Base-by-base conservation (phyloP, 2,888 invertebrate species). In the Machimus atricapillus region DNA sequence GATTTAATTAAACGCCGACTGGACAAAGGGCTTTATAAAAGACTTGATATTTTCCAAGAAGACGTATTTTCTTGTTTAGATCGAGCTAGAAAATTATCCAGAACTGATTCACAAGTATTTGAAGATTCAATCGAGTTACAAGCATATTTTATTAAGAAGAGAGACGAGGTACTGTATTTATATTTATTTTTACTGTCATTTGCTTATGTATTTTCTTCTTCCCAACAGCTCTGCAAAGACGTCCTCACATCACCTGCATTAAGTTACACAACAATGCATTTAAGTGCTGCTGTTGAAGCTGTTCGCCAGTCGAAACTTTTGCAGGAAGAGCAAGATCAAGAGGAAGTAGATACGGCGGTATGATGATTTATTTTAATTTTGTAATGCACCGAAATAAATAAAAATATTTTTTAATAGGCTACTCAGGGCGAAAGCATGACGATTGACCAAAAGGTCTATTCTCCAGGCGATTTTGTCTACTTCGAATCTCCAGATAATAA, bases 61-160 rank as follows among this genome's bases (percentile, higher is more conserved):
- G 99, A 99, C 91, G 95, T 99, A 91, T 99, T 99, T 91, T 95
- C 96, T 52, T 97, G 99, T 88, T 95, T 99, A 91, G 98, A 98
- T 90, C 93, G 97, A 90, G 98, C 98, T 0, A 95, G 99, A 2
- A 95, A 95, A 88, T 93, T 98, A 0, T 97, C 98, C 0, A 95
- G 98, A 16, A 96, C 97, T 0, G 98, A 99, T 93, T 98, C 99
- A 3, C 97, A 97, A 91, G 95, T 98, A 77, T 99, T 98, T 93
- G 98, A 99, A 91, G 99, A 99, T 92, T 96, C 98, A 0, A 95
- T 98, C 43, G 98, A 98, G 90, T 94, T 99, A 83, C 99, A 99
- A 92, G 95, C 96, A 14, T 98, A 95, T 93, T 99, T 97, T 92
- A 96, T 99, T 74, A 95, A 95, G 34, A 96, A 96, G 88, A 93